These are phyloP conservation scores for Tokudaia tokunoshimensis DNA, from an alignment of 2,797 vertebrate genomes.

Conservation along the genomic window DNA sequence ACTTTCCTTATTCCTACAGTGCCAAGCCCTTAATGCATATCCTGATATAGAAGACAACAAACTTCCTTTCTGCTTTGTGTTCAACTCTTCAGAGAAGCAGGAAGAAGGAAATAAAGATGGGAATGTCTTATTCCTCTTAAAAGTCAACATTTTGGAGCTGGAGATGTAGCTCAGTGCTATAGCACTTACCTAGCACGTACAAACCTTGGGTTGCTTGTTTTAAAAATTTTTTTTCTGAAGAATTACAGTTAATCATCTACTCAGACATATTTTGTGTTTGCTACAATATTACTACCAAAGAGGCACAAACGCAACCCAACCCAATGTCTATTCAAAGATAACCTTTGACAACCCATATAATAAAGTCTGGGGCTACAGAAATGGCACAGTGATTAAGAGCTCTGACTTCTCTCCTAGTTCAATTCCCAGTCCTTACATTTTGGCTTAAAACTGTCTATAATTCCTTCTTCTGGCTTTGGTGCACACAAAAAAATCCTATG, in stretches of 20 bases:
- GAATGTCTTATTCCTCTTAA: background rate
- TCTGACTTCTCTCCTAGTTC: background rate
- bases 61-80: background rate
- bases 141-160: background rate
- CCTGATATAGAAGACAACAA: conserved; percentile 4
- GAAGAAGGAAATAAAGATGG: background rate
- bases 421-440: background rate
- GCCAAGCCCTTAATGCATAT: background rate
- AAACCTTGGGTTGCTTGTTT: background rate
- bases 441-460: background rate
- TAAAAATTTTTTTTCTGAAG: background rate
- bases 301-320: background rate
- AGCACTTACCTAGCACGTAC: background rate
- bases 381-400: background rate
- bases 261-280: background rate
- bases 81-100: background rate
- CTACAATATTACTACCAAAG: background rate
- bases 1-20: background rate
- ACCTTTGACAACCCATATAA: background rate
- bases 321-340: background rate
- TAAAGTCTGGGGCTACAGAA: background rate
- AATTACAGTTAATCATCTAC: background rate
- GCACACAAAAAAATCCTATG: background rate
- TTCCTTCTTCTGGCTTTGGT: background rate
- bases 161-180: background rate